A percentile compares a stretch with the other conserved stretches of the same genome.
Conservation (phyloP, 2,888 invertebrate genomes). For the Agonopterix subpropinquella region DNA sequence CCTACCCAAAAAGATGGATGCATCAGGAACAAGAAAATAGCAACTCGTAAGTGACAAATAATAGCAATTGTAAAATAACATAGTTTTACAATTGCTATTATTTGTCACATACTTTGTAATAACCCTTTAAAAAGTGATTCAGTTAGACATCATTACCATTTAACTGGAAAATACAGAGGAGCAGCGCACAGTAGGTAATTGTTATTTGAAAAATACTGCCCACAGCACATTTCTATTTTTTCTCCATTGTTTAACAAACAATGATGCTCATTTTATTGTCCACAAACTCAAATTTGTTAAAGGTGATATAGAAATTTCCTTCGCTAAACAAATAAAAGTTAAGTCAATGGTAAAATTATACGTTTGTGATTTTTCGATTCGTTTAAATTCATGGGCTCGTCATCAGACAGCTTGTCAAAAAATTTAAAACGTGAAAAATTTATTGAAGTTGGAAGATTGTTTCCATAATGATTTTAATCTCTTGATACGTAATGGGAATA, state of each 20-base stretch:
- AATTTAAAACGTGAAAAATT: slow-evolving; percentile 11
- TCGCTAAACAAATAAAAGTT: slow-evolving; percentile 27
- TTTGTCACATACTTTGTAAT: slow-evolving; percentile 17
- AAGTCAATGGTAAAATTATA: slow-evolving; percentile 22
- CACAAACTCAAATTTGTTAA: slow-evolving; percentile 16
- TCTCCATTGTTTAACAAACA: slow-evolving; percentile 22
- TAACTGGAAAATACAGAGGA: slow-evolving; percentile 21
- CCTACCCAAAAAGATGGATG: too few species aligned
- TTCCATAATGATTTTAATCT: slow-evolving; percentile 8
- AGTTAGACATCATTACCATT: slow-evolving; percentile 14
- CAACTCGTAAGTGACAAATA: too few species aligned
- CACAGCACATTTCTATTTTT: slow-evolving; percentile 12
- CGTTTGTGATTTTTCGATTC: slow-evolving; percentile 12
- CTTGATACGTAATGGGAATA: slow-evolving; percentile 15
- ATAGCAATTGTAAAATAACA: too few species aligned
- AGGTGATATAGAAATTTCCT: slow-evolving; percentile 17
- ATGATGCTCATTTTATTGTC: slow-evolving; percentile 29
- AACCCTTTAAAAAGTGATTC: slow-evolving; percentile 10
- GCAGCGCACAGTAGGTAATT: slow-evolving; percentile 16
- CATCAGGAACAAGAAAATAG: too few species aligned
- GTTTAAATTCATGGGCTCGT: background rate
- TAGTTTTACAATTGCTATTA: slow-evolving; percentile 1
- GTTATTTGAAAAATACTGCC: slow-evolving; percentile 17
- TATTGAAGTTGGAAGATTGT: slow-evolving; percentile 3
- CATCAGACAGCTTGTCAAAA: slow-evolving; percentile 6